These are phyloP conservation scores for Coregonus sp. DNA, from an alignment of 2,797 vertebrate species.

Conservation along the genomic window DNA sequence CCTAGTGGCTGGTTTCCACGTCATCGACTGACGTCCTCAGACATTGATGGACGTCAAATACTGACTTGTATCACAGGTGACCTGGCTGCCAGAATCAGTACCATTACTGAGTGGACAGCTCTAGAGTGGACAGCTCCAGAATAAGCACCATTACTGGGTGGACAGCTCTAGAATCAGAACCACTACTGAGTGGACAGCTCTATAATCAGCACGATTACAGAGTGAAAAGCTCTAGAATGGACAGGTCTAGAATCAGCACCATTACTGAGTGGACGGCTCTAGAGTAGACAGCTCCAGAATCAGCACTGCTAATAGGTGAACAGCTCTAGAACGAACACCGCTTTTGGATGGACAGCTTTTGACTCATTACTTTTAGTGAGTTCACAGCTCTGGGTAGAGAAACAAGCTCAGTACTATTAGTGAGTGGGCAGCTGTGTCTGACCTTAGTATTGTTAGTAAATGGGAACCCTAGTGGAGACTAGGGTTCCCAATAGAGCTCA, in stretches of 20 bases:
- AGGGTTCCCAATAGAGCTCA: constrained; percentile 62
- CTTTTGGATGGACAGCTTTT: neutral
- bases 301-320: constrained; percentile 11
- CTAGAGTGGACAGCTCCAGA: neutral
- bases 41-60: too few relatives aligned
- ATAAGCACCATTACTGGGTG: neutral
- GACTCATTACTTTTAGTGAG: neutral
- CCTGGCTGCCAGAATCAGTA: constrained; percentile 11
- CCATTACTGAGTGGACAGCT: neutral
- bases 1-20: too few relatives aligned
- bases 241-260: neutral
- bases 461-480: constrained; percentile 34
- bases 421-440: neutral
- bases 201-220: neutral
- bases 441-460: neutral
- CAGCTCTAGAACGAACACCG: neutral
- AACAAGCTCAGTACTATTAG: neutral
- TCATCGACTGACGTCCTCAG: too few relatives aligned
- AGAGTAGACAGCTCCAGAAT: neutral
- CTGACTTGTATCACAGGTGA: too few relatives aligned
- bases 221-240: neutral
- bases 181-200: neutral
- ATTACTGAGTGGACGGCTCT: neutral
- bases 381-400: neutral
- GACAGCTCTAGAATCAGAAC: neutral